Percentiles rank a stretch among this genome's conserved stretches.
Conservation (phyloP, 2,888 invertebrate genomes). For the Harmothoe impar region DNA sequence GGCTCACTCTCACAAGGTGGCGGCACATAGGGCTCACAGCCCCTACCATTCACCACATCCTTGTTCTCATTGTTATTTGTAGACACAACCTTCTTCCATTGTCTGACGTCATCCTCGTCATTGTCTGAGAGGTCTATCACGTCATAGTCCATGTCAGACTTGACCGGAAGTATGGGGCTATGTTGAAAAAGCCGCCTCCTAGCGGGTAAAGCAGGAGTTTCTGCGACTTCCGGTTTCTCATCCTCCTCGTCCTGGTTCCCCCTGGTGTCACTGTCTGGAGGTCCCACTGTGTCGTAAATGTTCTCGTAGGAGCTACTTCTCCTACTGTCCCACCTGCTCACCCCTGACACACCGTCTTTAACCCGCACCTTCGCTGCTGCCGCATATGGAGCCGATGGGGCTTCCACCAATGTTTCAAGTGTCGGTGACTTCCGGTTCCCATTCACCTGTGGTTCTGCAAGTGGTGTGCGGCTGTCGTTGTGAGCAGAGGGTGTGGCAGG, state of each 20-base stretch:
- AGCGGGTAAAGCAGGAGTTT: not conserved
- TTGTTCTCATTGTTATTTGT: not conserved
- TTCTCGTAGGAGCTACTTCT: not conserved
- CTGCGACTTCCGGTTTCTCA: not conserved
- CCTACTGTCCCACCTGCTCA: not conserved
- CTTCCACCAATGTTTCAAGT: not conserved
- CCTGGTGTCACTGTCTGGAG: not conserved
- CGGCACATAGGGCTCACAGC: not conserved
- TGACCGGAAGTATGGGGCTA: not conserved
- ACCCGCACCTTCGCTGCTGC: not conserved
- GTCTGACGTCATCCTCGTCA: not conserved
- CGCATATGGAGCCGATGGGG: not conserved
- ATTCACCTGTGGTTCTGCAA: not conserved
- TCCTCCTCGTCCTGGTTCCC: not conserved
- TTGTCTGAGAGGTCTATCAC: slow-evolving; percentile 32
- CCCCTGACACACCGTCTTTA: not conserved
- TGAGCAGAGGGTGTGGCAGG: slow-evolving; percentile 20
- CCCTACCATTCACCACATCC: not conserved
- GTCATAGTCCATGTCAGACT: not conserved
- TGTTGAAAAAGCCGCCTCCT: not conserved
- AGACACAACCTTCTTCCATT: not conserved
- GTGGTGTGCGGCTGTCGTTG: not conserved
- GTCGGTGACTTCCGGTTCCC: not conserved
- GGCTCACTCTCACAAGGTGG: slow-evolving; percentile 20
- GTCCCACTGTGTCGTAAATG: not conserved